Base-by-base conservation (phyloP, 2,888 invertebrate genomes). In the Ophonus ardosiacus region DNA sequence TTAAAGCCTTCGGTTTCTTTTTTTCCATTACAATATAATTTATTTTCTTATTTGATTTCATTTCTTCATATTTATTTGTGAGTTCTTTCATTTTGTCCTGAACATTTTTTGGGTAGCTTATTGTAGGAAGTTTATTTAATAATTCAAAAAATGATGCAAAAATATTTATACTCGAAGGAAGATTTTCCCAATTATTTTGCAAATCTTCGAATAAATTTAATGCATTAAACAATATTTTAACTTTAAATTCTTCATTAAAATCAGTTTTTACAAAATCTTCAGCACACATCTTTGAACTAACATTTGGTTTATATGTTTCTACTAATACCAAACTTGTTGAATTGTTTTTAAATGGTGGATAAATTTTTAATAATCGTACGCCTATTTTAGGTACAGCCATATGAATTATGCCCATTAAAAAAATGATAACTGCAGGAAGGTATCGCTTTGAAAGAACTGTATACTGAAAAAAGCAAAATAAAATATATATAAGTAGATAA, bases 361-460 rank as follows among this genome's bases (percentile, higher is more conserved):
- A 91, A 0, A 95, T 92, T 92, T 94, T 94, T 17, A 94, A 90
- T 0, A 93, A 91, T 88, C 93, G 93, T 78, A 94, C 90, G 65
- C 93, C 89, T 0, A 92, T 91, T 85, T 95, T 95, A 13, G 95
- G 94, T 5, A 95, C 92, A 15, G 95, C 93, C 90, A 97, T 90
- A 89, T 95, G 95, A 81, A 98, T 90, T 81, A 97, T 91, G 0
- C 97, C 97, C 86, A 94, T 92, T 7, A 98, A 91, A 89, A 95
- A 98, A 90, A 96, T 97, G 0, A 98, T 92, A 0, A 94, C 95
- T 15, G 97, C 94, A 0, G 98, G 98, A 18, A 96, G 92, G 88
- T 95, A 95, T 88, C 98, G 92, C 91, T 97, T 97, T 0, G 97
- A 97, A 51, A 96, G 90, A 0, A 92, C 90, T 0, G 96, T 95